Evolutionary conservation across 2,113 vertebrate genomes (phyloP).

Genomic region (Antechinus stuartii): DNA sequence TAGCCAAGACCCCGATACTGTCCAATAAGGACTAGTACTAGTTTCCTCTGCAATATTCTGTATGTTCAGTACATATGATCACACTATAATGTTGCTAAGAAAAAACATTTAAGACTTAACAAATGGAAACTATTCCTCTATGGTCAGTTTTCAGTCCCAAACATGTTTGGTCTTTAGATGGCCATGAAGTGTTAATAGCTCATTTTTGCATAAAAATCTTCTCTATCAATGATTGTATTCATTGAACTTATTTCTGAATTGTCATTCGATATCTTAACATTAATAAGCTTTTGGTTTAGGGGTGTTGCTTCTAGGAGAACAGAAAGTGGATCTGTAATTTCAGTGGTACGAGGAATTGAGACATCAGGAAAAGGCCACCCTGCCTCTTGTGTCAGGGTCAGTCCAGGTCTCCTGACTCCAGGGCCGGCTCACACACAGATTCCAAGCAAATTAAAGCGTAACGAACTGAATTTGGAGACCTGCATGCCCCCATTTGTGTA

Average conservation of each 20-base stretch:
- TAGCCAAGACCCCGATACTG: neutral
- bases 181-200: neutral
- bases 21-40: neutral
- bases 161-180: neutral
- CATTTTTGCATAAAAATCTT: neutral
- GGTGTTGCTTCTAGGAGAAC: neutral
- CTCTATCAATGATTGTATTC: neutral
- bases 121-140: neutral
- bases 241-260: neutral
- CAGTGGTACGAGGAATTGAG: neutral
- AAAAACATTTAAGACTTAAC: slow-evolving; percentile 33
- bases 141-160: neutral
- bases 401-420: neutral
- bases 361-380: neutral
- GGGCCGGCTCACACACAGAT: neutral
- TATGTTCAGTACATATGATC: neutral
- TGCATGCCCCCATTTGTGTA: neutral
- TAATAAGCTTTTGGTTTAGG: neutral
- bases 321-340: neutral
- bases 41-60: neutral
- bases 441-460: neutral
- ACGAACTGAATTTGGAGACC: neutral
- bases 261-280: neutral
- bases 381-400: neutral
- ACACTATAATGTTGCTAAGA: neutral